Conservation (phyloP, 2,888 invertebrate species). For the Sphecodes monilicornis region DNA sequence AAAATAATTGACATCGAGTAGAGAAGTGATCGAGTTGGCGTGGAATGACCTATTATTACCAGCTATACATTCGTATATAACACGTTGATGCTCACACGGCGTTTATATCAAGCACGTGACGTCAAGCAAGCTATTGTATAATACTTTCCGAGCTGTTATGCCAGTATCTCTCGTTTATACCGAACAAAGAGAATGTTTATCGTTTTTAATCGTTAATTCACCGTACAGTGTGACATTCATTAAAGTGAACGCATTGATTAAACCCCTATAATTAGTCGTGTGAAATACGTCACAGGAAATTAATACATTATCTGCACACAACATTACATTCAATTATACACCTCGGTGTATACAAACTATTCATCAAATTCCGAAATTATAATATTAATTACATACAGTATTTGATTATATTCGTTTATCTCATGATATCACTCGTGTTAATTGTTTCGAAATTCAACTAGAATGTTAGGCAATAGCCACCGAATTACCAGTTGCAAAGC, state of each 20-base stretch:
- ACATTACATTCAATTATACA: slow-evolving; percentile 4
- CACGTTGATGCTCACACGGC: not conserved
- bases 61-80: not conserved
- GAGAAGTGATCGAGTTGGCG: slow-evolving; percentile 6
- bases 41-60: slow-evolving; percentile 5
- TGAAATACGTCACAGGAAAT: not conserved
- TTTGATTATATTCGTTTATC: not conserved
- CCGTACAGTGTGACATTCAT: not conserved
- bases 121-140: slow-evolving; percentile 5
- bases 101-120: slow-evolving; percentile 4
- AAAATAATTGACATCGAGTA: slow-evolving; percentile 1
- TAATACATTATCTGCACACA: not conserved
- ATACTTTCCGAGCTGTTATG: not conserved
- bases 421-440: not conserved
- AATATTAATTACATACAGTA: not conserved
- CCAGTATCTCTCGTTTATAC: not conserved
- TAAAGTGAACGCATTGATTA: not conserved
- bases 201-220: not conserved
- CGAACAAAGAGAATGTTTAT: not conserved
- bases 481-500: not conserved
- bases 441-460: not conserved
- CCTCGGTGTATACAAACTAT: not conserved
- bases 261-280: slow-evolving; percentile 6
- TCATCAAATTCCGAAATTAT: not conserved
- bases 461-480: not conserved